A percentile compares a stretch with the other conserved stretches of the same genome.
These are phyloP conservation scores for Athrips mouffetella DNA, from an alignment of 2,888 invertebrate genomes.

Conservation along the genomic window DNA sequence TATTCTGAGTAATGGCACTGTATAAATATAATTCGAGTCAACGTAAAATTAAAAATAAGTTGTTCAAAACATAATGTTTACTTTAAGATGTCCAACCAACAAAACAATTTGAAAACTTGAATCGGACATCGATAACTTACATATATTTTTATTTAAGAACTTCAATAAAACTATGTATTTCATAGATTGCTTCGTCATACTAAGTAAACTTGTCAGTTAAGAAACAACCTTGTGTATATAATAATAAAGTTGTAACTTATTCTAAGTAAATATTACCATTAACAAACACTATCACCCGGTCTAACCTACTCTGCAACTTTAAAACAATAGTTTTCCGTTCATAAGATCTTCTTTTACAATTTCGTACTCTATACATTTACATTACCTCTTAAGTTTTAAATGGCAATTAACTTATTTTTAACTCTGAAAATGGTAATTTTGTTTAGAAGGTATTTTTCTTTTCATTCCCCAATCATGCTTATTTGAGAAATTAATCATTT, in stretches of 20 bases:
- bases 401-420: no score
- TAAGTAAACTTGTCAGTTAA: slow-evolving; percentile 3
- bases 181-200: slow-evolving; percentile 1
- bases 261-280: slow-evolving; percentile 24
- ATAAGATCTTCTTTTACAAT: background rate
- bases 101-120: background rate
- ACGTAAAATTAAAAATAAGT: slow-evolving; percentile 8
- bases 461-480: no score
- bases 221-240: slow-evolving; percentile 12
- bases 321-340: background rate
- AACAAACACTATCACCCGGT: slow-evolving; percentile 35
- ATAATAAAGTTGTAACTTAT: slow-evolving; percentile 19
- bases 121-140: slow-evolving; percentile 3
- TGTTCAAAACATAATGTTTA: slow-evolving; percentile 11
- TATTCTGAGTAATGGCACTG: slow-evolving; percentile 13
- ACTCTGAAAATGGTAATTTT: no score
- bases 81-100: background rate
- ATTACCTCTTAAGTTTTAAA: no score
- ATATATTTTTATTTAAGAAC: background rate
- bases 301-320: slow-evolving; percentile 16
- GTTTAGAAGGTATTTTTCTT: no score
- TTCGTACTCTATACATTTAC: no score
- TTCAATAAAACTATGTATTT: background rate
- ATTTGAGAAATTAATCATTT: no score
- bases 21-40: slow-evolving; percentile 6